Conservation (phyloP, 64 coral and sea anemone genomes). For the Stichodactyla helianthus region DNA sequence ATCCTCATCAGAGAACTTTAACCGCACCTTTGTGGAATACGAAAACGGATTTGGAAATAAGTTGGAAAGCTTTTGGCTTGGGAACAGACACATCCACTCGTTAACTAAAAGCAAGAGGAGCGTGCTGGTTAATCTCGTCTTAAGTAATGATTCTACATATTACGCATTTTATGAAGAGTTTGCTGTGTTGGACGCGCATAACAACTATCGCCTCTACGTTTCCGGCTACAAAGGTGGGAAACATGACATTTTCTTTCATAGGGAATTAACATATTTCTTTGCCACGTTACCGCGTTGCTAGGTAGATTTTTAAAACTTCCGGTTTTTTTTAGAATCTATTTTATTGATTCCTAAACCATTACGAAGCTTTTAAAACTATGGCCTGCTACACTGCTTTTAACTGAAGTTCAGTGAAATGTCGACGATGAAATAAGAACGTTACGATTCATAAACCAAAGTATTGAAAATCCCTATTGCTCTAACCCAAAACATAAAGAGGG, state of each 20-base stretch:
- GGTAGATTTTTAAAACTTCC: no score
- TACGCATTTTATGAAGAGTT: conserved; percentile 12
- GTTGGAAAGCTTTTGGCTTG: conserved; percentile 2
- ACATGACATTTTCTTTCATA: no score
- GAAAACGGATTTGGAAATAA: conserved; percentile 15
- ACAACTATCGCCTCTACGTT: background rate
- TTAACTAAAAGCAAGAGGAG: background rate
- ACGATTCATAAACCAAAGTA: no score
- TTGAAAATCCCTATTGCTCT: no score
- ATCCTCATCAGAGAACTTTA: background rate
- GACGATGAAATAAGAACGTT: no score
- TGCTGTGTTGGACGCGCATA: background rate
- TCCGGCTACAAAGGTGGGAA: background rate
- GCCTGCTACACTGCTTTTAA: no score
- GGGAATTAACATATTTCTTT: background rate
- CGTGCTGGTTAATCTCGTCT: background rate
- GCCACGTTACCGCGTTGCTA: background rate
- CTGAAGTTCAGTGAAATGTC: no score
- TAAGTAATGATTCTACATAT: background rate
- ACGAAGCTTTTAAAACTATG: no score
- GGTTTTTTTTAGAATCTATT: no score
- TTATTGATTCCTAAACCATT: no score
- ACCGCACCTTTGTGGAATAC: background rate
- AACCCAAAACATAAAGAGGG: no score
- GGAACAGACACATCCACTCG: background rate